A percentile compares a stretch with the other conserved stretches of the same genome.
Evolutionary conservation across 2,797 vertebrate genomes (phyloP).

Genomic region (Anabacerthia variegaticeps): DNA sequence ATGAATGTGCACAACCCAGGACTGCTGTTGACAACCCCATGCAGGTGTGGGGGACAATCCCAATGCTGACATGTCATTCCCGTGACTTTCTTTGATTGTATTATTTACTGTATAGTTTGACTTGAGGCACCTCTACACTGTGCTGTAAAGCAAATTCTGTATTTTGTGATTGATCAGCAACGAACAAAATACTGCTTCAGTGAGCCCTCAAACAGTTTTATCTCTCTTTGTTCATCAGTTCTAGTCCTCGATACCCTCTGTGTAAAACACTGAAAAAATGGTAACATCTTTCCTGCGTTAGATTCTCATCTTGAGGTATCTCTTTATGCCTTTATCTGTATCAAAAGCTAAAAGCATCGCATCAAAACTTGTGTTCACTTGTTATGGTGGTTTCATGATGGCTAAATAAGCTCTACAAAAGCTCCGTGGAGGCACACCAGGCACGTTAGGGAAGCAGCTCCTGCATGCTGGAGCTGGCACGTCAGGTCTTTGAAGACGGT

Average conservation of each 20-base stretch:
- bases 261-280: constrained; percentile 1
- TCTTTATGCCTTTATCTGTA: constrained; percentile 4
- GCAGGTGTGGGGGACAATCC: neutral
- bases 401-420: neutral
- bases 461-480: neutral
- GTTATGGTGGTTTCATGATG: neutral
- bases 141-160: neutral
- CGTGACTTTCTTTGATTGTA: neutral
- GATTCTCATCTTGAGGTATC: neutral
- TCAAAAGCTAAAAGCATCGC: neutral
- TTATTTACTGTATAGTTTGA: neutral
- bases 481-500: neutral
- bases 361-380: neutral
- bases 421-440: neutral
- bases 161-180: constrained; percentile 8
- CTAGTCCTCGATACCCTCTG: neutral
- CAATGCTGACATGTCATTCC: neutral
- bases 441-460: neutral
- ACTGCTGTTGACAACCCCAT: neutral
- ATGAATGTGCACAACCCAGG: neutral
- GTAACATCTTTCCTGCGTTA: neutral
- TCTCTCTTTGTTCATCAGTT: constrained; percentile 19
- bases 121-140: neutral
- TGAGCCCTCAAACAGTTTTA: neutral
- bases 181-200: neutral